A percentile compares a stretch with the other conserved stretches of the same genome.
These are phyloP conservation scores for Harpagifer antarcticus DNA, from an alignment of 2,797 vertebrate genomes.

Conservation along the genomic window DNA sequence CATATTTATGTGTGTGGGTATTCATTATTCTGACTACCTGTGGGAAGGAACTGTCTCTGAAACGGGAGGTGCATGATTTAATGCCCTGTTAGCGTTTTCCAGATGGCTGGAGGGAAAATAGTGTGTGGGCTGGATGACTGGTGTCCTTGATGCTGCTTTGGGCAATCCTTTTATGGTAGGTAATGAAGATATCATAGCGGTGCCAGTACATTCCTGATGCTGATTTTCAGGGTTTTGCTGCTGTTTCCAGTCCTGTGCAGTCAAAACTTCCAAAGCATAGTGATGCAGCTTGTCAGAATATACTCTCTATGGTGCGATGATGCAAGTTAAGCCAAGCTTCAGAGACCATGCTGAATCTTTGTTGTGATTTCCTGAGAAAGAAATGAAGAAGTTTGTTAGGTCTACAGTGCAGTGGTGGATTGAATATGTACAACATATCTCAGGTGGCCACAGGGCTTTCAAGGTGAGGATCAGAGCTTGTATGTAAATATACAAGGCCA, in stretches of 20 bases:
- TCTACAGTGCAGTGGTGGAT: constrained; percentile 5
- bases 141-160: constrained; percentile 75
- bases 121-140: constrained; percentile 73
- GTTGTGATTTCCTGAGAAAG: constrained; percentile 46
- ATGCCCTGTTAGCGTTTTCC: constrained; percentile 69
- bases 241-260: constrained; percentile 44
- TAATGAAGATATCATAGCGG: constrained; percentile 73
- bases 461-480: not conserved
- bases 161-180: constrained; percentile 66
- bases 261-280: constrained; percentile 35
- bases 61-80: constrained; percentile 69
- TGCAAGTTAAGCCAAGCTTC: constrained; percentile 40
- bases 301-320: constrained; percentile 18
- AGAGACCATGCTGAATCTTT: constrained; percentile 44
- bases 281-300: constrained; percentile 44
- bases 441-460: not conserved
- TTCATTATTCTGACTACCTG: constrained; percentile 70
- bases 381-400: constrained; percentile 27
- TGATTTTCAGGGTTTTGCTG: constrained; percentile 42
- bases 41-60: constrained; percentile 69
- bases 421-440: constrained; percentile 17
- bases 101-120: constrained; percentile 71
- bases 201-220: constrained; percentile 61
- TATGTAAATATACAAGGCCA: constrained; percentile 1
- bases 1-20: constrained; percentile 38